A percentile compares a stretch with the other conserved stretches of the same genome.
These are phyloP conservation scores for Silurus aristotelis DNA, from an alignment of 2,797 vertebrate species.

Conservation along the genomic window DNA sequence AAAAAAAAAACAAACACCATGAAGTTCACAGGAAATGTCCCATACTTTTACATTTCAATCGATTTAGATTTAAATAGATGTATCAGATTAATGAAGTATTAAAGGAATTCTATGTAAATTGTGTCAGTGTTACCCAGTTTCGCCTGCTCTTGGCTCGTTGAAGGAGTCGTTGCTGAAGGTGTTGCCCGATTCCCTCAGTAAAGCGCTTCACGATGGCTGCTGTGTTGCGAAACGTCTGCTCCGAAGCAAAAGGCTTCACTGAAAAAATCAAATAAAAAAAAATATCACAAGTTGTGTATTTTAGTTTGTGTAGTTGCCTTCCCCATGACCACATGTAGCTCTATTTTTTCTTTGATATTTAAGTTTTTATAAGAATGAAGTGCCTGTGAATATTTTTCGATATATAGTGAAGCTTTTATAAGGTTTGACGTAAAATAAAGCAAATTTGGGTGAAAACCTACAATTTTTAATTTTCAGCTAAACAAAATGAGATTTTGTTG, in stretches of 20 bases:
- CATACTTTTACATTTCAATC: too few relatives aligned
- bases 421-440: background rate
- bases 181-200: conserved; percentile 82
- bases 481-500: background rate
- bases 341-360: background rate
- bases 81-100: background rate
- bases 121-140: conserved; percentile 84
- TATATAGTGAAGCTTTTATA: background rate
- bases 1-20: background rate
- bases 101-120: background rate
- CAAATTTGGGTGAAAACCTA: background rate
- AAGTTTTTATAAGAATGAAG: background rate
- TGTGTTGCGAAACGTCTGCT: conserved; percentile 83
- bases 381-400: background rate
- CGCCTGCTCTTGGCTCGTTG: conserved; percentile 83
- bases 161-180: conserved; percentile 87
- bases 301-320: background rate
- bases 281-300: background rate
- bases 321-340: background rate
- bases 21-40: background rate
- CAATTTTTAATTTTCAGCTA: background rate
- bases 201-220: conserved; percentile 81
- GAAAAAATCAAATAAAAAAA: conserved; percentile 17
- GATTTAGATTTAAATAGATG: too few relatives aligned
- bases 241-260: conserved; percentile 90